Conservation (phyloP, 2,888 invertebrate species). For the Campoplex capitator region DNA sequence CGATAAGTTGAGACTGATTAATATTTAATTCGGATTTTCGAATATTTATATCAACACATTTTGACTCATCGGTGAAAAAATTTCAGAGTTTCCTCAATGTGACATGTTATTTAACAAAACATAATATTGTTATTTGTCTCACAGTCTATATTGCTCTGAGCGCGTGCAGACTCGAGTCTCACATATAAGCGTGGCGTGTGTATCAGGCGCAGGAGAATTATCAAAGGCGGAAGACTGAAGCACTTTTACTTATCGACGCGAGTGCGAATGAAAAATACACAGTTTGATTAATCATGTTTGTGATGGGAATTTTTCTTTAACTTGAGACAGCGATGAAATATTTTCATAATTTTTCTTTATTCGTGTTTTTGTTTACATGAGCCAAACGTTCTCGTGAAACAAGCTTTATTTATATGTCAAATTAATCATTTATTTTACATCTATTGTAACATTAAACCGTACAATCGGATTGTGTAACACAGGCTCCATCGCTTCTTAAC, state of each 20-base stretch:
- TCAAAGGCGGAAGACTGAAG: background rate
- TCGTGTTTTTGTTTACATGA: background rate
- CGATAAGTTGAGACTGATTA: background rate
- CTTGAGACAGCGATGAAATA: too few species aligned
- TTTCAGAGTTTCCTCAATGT: background rate
- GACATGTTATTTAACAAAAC: slow-evolving; percentile 5
- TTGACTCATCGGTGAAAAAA: background rate
- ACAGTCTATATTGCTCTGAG: background rate
- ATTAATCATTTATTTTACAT: background rate
- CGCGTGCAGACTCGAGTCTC: background rate
- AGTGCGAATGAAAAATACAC: background rate
- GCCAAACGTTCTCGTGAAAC: background rate
- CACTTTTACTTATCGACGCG: slow-evolving; percentile 1
- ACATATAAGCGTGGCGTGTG: background rate
- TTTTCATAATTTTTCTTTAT: too few species aligned
- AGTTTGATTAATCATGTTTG: background rate
- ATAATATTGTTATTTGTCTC: background rate
- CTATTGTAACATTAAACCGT: background rate
- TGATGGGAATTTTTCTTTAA: background rate
- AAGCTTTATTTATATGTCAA: background rate
- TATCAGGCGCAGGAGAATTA: slow-evolving; percentile 1
- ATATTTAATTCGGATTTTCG: background rate
- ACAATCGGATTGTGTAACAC: slow-evolving; percentile 9
- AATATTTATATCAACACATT: slow-evolving; percentile 23
- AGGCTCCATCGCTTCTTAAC: slow-evolving; percentile 7